Base-by-base conservation (phyloP, 2,888 invertebrate genomes). In the Zaprionus lineosus region DNA sequence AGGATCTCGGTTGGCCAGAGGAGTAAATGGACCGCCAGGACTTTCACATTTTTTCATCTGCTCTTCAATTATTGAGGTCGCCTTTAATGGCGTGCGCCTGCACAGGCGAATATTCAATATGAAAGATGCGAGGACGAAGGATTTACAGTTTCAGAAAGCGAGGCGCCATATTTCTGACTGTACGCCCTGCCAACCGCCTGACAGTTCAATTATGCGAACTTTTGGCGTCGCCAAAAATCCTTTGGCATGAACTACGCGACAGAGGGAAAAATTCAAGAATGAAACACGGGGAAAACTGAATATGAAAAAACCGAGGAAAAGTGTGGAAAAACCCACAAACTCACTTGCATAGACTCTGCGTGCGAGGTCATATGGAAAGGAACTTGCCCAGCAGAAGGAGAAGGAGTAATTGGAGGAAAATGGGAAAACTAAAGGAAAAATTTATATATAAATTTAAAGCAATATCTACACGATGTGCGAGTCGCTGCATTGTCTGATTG, bases 1-100 rank as follows among this genome's bases (percentile, higher is more conserved):
- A 96, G 89, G 96, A 96, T 90, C 94, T 98, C 71, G 95, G 96
- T 62, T 98, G 98, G 98, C 96, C 97, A 40, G 96, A 96, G 89
- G 95, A 96, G 89, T 96, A 92, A 89, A 48, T 55, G 59, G 65
- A 44, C 44, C 7, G 26, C 26, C 8, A 8, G 11, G 19, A 24
- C 5, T 15, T 6, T n/a, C n/a, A n/a, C n/a, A n/a, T n/a, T n/a
- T n/a, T n/a, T n/a, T n/a, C n/a, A n/a, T 5, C 21, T 21, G 21
- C 7, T 3, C 24, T 24, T 4, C 24, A 24, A 24, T 24, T 24
- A 24, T 24, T n/a, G 24, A 7, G n/a, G n/a, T n/a, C n/a, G n/a
- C n/a, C n/a, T n/a, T n/a, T n/a, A n/a, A n/a, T n/a, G n/a, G n/a
- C n/a, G n/a, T n/a, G n/a, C n/a, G n/a, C n/a, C n/a, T n/a, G n/a